phyloP scores from a whole-genome alignment of 2,888 invertebrate species.

The Sarcophaga caerulescens region DNA sequence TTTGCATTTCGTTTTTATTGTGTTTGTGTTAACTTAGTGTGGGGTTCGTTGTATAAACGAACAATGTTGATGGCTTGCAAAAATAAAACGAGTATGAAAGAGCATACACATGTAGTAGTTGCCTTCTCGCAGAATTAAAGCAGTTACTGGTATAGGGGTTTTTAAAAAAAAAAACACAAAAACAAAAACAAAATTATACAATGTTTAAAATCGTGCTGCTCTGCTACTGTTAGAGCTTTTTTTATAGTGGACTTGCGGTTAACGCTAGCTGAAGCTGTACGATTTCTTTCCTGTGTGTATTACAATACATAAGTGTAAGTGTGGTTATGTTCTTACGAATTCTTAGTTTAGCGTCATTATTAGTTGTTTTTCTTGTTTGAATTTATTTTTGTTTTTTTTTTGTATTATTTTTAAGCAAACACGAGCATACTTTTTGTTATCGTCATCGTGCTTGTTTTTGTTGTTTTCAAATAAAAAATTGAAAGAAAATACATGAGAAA shows the following conservation, averaged over 20 bases:
- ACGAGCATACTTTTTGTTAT: slow-evolving; percentile 44
- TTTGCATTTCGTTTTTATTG: slow-evolving; percentile 1
- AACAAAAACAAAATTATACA: neutral
- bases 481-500: neutral
- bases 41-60: neutral
- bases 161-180: neutral
- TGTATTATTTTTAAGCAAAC: slow-evolving; percentile 24
- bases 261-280: slow-evolving; percentile 15
- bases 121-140: too few relatives aligned
- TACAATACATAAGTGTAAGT: neutral
- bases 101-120: too few relatives aligned
- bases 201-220: neutral
- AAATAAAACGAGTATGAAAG: neutral
- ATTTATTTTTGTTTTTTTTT: slow-evolving; percentile 9
- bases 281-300: neutral
- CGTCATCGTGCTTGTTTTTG: neutral
- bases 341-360: slow-evolving; percentile 1
- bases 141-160: too few relatives aligned
- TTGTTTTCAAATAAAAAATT: neutral
- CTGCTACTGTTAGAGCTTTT: slow-evolving; percentile 10
- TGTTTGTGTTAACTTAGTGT: neutral
- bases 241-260: neutral
- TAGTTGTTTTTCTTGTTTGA: too few relatives aligned
- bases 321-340: slow-evolving; percentile 29
- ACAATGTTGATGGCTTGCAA: too few relatives aligned